Evolutionary conservation across 2,888 invertebrate genomes (phyloP), one percentile per base, ranked within the genome.

Genomic region (Drosophila greeni): DNA sequence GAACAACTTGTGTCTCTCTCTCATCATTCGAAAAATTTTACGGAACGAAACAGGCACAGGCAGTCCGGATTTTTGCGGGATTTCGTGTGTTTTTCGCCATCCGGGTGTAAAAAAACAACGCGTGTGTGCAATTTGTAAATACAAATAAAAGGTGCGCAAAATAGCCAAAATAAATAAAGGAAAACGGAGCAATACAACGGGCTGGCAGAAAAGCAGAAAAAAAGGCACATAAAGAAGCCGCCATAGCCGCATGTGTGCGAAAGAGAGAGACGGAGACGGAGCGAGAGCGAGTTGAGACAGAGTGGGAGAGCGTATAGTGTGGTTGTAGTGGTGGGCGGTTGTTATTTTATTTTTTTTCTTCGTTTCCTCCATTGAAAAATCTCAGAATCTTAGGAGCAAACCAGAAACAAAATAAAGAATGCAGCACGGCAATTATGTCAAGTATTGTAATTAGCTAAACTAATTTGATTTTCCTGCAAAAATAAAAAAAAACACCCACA

Each of bases 71-170:
- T 56, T 37, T 55, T 55, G 70, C 71, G 71, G 62, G 77, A 66
- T 66, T 55, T 55, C 31, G 42, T 56, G 37, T 67, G 48, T 62
- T 59, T 60, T 47, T 58, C 54, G 48, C 59, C 47, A 48, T 42
- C 43, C 37, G 71, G 73, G 75, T 75, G 77, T 67, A 72, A 73
- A 74, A 72, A 75, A 75, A 37, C 11, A 37, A 20, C 55, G 55
- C 20, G 55, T 42, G 53, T 56, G 57, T 26, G 40, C 52, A 26
- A 26, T 48, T 42, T 58, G 55, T 56, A 56, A 56, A 58, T 58
- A 55, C 42, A 42, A 34, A 34, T 18, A 34, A 53, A 45, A 51
- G 62, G 62, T 64, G 51, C 43, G 53, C 23, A 54, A 18, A 24
- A 49, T 48, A 48, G 29, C 7, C 11, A 34, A 54, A 49, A 49